Evolutionary conservation across 2,888 invertebrate species (phyloP).

Genomic region (Acanthoscelides obtectus): DNA sequence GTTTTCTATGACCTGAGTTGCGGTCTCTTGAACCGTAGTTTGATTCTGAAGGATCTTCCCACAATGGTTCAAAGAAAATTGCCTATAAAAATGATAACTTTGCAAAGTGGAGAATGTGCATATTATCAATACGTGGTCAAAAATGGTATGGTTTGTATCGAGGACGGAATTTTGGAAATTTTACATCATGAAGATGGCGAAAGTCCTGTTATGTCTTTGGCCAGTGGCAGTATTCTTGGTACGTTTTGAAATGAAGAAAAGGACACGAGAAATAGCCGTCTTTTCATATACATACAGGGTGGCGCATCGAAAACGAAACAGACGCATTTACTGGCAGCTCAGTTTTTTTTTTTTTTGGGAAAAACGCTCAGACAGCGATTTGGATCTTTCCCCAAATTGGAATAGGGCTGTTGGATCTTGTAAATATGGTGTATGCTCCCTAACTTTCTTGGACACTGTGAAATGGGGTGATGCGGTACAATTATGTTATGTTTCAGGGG

Average conservation of each 20-base stretch:
- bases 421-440: too few species aligned
- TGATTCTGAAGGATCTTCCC: constrained; percentile 52
- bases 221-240: constrained; percentile 51
- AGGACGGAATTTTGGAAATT: constrained; percentile 51
- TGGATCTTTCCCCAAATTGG: too few species aligned
- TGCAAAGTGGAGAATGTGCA: constrained; percentile 52
- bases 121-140: constrained; percentile 52
- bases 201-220: constrained; percentile 53
- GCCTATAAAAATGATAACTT: constrained; percentile 53
- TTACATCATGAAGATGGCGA: constrained; percentile 54
- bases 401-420: too few species aligned
- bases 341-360: too few species aligned
- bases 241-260: too few species aligned
- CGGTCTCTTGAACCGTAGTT: constrained; percentile 50
- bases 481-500: constrained; percentile 36
- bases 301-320: too few species aligned
- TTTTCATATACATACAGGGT: too few species aligned
- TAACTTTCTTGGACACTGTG: too few species aligned
- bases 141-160: constrained; percentile 54
- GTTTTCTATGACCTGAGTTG: constrained; percentile 53
- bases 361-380: too few species aligned
- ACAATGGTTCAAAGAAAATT: constrained; percentile 53
- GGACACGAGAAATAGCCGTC: too few species aligned
- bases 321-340: too few species aligned
- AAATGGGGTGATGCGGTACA: too few species aligned